Percentiles rank a stretch among this genome's conserved stretches.
These are phyloP conservation scores for Ochotona princeps DNA, from an alignment of 2,113 vertebrate genomes.

Conservation along the genomic window DNA sequence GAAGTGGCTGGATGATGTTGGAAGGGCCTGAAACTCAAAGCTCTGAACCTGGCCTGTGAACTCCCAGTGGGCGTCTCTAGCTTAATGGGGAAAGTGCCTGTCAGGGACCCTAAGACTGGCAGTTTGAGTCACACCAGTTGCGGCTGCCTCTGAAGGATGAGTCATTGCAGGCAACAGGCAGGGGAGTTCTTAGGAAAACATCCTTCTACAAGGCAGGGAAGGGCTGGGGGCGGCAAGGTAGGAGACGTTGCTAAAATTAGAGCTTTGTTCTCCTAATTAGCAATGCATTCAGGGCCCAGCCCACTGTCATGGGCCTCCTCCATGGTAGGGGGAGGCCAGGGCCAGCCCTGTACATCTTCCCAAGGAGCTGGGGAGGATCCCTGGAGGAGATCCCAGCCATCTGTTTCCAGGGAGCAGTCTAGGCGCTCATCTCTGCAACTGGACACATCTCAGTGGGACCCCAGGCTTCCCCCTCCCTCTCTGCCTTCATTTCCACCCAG, in stretches of 20 bases:
- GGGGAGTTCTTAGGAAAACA: background rate
- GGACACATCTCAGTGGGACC: background rate
- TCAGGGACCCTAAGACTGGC: background rate
- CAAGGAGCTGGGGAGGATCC: background rate
- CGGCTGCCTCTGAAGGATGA: constrained; percentile 54
- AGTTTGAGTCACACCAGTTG: background rate
- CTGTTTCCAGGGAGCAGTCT: background rate
- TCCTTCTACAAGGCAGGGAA: constrained; percentile 6
- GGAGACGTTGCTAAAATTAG: constrained; percentile 66
- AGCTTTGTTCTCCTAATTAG: constrained; percentile 64
- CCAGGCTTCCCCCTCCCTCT: background rate
- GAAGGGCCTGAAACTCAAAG: background rate
- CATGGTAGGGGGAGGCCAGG: background rate
- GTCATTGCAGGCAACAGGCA: constrained; percentile 58
- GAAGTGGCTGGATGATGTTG: background rate
- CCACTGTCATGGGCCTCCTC: constrained; percentile 46
- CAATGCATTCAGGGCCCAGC: background rate
- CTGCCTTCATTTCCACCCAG: background rate
- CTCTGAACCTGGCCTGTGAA: background rate
- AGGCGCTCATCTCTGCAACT: background rate
- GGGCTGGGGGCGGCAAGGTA: background rate
- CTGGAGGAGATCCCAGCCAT: background rate
- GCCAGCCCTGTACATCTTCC: background rate
- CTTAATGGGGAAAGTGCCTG: background rate
- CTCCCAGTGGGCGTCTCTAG: background rate